Evolutionary conservation across 1,140 invertebrate genomes (phyloP), one percentile per base, ranked within the genome.

Genomic region (Aporrectodea caliginosa): DNA sequence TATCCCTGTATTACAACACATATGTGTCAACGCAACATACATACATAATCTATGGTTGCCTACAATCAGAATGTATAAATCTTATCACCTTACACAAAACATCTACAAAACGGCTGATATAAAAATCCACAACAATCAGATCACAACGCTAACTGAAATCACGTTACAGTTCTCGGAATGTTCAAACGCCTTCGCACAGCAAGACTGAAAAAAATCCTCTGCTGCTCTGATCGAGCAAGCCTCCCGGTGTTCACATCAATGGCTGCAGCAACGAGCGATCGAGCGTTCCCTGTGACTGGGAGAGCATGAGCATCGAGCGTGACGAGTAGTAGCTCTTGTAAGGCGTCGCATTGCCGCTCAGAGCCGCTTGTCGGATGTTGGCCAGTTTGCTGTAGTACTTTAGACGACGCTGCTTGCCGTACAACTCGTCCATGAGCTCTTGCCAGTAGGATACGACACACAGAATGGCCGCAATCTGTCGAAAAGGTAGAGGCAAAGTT

Each of bases 401-500:
- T 29, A 71, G 31, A 31, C 75, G n/a, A 2, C 71, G 31, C 69
- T 77, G 74, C 70, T 80, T 80, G 6, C 79, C 79, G 35, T 68
- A 80, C 6, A 80, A 68, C 34, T 32, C 31, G 16, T 80, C 75
- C 16, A 69, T 77, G 27, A 80, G 35, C 32, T 80, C 79, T 77
- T 80, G 79, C 79, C 79, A 80, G 69, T 80, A 80, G 22, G 79
- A 80, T 14, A 80, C 69, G 69, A 80, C 79, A 43, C 79, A 80
- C 30, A 80, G 34, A 16, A 80, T 70, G 2, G 75, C 79, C 1
- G 75, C 75, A 22, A 80, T 30, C 79, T 80, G n/a, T n/a, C n/a
- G n/a, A n/a, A n/a, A n/a, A n/a, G n/a, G n/a, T n/a, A n/a, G n/a
- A n/a, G n/a, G n/a, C n/a, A n/a, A n/a, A n/a, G n/a, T n/a, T n/a